Percentiles rank a stretch among this genome's conserved stretches.
Evolutionary conservation across 2,113 vertebrate species (phyloP).

Genomic region (Phylloscopus trochiloides): DNA sequence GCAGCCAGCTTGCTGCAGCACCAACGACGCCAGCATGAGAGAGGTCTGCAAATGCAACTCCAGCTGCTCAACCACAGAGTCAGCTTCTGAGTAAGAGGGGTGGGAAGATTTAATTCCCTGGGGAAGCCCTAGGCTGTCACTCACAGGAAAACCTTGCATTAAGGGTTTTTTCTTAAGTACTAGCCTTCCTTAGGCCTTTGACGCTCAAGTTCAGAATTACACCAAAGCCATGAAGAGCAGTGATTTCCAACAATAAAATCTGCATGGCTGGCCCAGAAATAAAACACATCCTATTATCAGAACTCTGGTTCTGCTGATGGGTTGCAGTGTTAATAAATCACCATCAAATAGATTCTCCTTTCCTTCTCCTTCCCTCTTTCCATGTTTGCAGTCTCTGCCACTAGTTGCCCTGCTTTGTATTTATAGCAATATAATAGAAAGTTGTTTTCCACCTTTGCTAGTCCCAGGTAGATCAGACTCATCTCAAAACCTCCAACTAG

Average conservation of each 20-base stretch:
- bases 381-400: background rate
- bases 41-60: background rate
- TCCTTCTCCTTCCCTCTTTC: background rate
- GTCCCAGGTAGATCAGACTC: background rate
- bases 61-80: background rate
- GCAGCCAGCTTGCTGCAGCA: background rate
- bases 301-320: background rate
- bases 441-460: background rate
- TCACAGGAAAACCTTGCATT: background rate
- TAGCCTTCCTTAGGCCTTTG: background rate
- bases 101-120: background rate
- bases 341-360: background rate
- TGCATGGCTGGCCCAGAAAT: fast-evolving
- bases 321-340: background rate
- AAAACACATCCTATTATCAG: background rate
- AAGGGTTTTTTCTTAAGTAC: background rate
- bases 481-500: background rate
- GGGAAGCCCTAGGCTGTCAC: background rate
- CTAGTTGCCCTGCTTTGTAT: background rate
- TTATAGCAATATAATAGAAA: background rate
- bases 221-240: background rate
- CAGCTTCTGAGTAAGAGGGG: background rate
- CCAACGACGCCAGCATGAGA: background rate
- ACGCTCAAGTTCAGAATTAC: background rate
- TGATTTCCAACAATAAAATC: background rate